Evolutionary conservation across 2,113 vertebrate genomes (phyloP), one percentile per base, ranked within the genome.

Genomic region (Apodemus sylvaticus): DNA sequence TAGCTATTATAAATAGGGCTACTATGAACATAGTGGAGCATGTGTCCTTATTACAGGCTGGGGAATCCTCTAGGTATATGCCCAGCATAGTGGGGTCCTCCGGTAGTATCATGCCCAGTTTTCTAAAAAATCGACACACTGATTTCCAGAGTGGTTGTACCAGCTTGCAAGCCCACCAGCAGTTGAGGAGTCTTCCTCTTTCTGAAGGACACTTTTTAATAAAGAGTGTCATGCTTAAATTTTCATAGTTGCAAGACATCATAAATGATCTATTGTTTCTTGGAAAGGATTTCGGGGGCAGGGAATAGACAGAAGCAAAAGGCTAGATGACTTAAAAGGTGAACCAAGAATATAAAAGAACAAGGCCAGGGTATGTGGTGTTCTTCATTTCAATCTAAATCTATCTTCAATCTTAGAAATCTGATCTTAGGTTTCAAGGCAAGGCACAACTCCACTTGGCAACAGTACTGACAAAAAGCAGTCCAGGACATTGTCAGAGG

Each of bases 331-430:
- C 14, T 88, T 36, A 7, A 68, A 70, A 81, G 7, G 36, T 9
- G 55, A 82, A 26, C 16, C 78, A 91, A 51, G 31, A 95, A 39
- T 22, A 74, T n/a, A 60, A 68, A 82, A 79, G 42, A 87, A 29
- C 55, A 89, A 68, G 42, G 31, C 39, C 62, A 91, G 78, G 11
- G 11, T 68, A 12, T 91, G 60, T 48, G 17, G 48, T 62, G 53
- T 39, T 86, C 34, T 90, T 87, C 34, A 96, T 82, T 93, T 90
- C 39, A 55, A 87, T 87, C 79, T 81, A 36, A 92, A 45, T 29
- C 42, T 70, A 17, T 70, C 42, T 70, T 83, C 22, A 71, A 58
- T 68, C 53, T 83, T 62, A 62, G 60, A 95, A 83, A 76, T 66
- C 53, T 82, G 13, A 62, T 55, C 79, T 60, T 26, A 31, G 16